Percentiles rank a stretch among this genome's conserved stretches.
These are phyloP conservation scores for Lasaia peninsularis DNA, from an alignment of 1,140 invertebrate genomes.

Conservation along the genomic window DNA sequence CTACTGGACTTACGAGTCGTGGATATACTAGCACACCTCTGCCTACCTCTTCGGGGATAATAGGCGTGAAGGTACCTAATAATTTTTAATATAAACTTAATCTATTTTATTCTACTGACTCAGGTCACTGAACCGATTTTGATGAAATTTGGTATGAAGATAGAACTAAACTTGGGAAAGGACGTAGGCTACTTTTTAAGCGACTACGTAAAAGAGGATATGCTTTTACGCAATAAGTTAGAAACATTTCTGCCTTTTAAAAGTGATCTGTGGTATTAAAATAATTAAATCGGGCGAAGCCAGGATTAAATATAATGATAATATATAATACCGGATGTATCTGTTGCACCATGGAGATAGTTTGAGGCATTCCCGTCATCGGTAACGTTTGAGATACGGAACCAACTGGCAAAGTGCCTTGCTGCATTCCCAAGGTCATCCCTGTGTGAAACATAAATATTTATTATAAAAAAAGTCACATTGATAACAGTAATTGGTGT, in stretches of 20 bases:
- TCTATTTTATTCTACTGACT: no score
- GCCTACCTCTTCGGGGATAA: no score
- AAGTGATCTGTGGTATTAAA: no score
- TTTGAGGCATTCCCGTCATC: slow-evolving; percentile 60
- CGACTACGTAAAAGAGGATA: no score
- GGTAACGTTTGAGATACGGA: slow-evolving; percentile 63
- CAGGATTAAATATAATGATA: neutral
- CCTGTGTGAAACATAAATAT: slow-evolving; percentile 32
- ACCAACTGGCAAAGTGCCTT: slow-evolving; percentile 52
- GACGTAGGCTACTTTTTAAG: neutral
- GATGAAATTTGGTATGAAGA: neutral
- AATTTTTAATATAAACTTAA: no score
- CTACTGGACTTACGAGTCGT: no score
- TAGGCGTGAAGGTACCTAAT: no score
- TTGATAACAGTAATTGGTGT: neutral
- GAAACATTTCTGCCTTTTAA: no score
- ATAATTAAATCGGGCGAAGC: no score
- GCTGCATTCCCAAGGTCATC: slow-evolving; percentile 63
- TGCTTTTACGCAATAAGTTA: no score
- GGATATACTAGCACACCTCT: no score
- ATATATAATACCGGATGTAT: slow-evolving; percentile 63
- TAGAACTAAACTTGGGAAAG: neutral
- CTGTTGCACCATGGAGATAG: slow-evolving; percentile 71
- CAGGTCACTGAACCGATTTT: neutral
- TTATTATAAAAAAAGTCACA: neutral